Base-by-base conservation (phyloP, 1,140 invertebrate genomes). In the Drosophila auraria region DNA sequence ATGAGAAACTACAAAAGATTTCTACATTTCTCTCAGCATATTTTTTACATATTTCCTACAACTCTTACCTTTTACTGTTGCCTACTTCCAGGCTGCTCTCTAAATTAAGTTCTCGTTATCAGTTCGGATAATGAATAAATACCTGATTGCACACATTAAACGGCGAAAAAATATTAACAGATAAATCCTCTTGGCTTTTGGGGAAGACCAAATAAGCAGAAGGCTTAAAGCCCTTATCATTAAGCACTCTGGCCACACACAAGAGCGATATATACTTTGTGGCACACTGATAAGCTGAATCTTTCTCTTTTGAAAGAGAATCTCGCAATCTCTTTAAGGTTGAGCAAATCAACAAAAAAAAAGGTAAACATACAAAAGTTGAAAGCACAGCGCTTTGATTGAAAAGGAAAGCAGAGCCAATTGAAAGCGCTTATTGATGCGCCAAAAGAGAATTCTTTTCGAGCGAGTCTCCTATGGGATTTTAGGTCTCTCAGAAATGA, bases 331-430 rank as follows among this genome's bases (percentile, higher is more conserved):
- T 62, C 63, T 45, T 61, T 38, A 25, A 1, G 11, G 12, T 63
- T n/a, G 25, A 23, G 8, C 6, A 47, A 38, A 38, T 51, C 49
- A 20, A 51, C 49, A 58, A 81, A 69, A 20, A 20, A 81, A 86
- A 86, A 86, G 47, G 83, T 86, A 86, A 86, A 86, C 82, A 86
- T 63, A 79, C 47, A 69, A 30, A 61, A 36, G 36, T 61, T 61
- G 44, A 53, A 62, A 11, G 12, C 33, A 42, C 14, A 56, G 33
- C 25, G 15, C 44, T 23, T 12, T 25, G 14, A 63, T 63, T 57
- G 30, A 60, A 71, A 65, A 51, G 61, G 66, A 79, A 82, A 12
- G 63, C 69, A 44, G 27, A 51, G 12, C 20, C 17, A 72, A 57
- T 86, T 86, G 82, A 84, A 84, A 30, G 54, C 36, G 17, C 50